Base-by-base conservation (phyloP, 2,113 vertebrate genomes). In the Otus sunia region DNA sequence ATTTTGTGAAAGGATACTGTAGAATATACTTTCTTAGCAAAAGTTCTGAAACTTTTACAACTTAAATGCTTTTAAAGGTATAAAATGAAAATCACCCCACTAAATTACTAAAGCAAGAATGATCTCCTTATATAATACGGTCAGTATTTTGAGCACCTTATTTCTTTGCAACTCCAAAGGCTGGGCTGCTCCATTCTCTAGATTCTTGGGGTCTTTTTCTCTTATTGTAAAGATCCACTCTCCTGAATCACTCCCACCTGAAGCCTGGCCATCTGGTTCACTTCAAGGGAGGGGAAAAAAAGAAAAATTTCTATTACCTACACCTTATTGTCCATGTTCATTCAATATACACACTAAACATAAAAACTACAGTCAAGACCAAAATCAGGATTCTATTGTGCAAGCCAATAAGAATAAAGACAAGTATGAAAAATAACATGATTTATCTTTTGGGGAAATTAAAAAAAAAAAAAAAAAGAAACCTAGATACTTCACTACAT, bases 181-280 rank as follows among this genome's bases (percentile, higher is more conserved):
- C 92, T 98, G 98, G 11, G 98, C 96, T 41, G 98, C 98, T 91
- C 99, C 99, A 11, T 99, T 99, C 90, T 98, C 98, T 22, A 99
- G 66, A 81, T 97, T 98, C 68, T 98, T 98, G 45, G 98, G 98
- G 90, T 99, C 98, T 83, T 99, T 99, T 95, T 99, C 98, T 95
- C 96, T 98, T 97, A 99, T 99, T 50, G 99, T 99, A 92, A 99
- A 99, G 95, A 98, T 99, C 99, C 99, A 99, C 58, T 98, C 97
- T 59, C 94, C 97, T 18, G 98, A 91, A 56, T 99, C 98, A 10
- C 98, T 97, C 37, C 99, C 98, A 75, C 99, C 99, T 10, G 99
- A 98, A 16, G 98, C 99, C 78, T 99, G 98, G 75, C 97, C 98
- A 17, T 99, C 98, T 39, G 98, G 94, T 95, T 99, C 99, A 86